Evolutionary conservation across 2,797 vertebrate species (phyloP), one percentile per base, ranked within the genome.

Genomic region (Enteromius unitaeniatus): DNA sequence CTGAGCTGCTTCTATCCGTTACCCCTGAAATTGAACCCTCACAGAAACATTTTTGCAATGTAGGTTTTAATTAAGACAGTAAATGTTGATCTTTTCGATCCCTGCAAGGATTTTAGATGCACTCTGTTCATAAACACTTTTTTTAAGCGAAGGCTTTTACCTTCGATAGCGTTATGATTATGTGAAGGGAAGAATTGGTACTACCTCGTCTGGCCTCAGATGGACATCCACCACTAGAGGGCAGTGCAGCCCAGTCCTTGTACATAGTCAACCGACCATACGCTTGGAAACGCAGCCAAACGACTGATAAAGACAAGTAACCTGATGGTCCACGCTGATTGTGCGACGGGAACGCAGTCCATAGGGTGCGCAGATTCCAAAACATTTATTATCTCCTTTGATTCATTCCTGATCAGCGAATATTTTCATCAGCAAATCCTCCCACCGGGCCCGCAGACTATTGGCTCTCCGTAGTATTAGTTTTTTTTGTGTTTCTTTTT

Each of bases 341-440:
- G 92, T 90, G 82, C 55, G 68, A 88, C 78, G 51, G 53, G 84
- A 88, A 89, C 85, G 87, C 85, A 81, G 91, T 93, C 93, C 93
- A 90, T 89, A 89, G 92, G 93, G 92, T 92, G 91, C 89, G 81
- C 82, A 91, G 90, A 95, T 94, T 93, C 93, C 93, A 92, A 93
- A 94, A 94, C 91, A 94, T 91, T 91, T 91, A 93, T 95, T 95
- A 95, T 95, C 94, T 93, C 79, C 89, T 92, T 78, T 88, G 92
- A 95, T 95, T 95, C 92, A 92, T 90, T 94, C 90, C 90, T 93
- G 93, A 95, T 95, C 92, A 88, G 89, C 51, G 90, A 93, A 95
- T 93, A 91, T 93, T 94, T 95, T 93, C 91, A 91, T 85, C 86
- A 86, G 91, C 88, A 95, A 93, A 95, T 94, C 92, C 92, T 92